Evolutionary conservation across 2,113 vertebrate genomes (phyloP), one percentile per base, ranked within the genome.

Genomic region (Cercopithecus mona): DNA sequence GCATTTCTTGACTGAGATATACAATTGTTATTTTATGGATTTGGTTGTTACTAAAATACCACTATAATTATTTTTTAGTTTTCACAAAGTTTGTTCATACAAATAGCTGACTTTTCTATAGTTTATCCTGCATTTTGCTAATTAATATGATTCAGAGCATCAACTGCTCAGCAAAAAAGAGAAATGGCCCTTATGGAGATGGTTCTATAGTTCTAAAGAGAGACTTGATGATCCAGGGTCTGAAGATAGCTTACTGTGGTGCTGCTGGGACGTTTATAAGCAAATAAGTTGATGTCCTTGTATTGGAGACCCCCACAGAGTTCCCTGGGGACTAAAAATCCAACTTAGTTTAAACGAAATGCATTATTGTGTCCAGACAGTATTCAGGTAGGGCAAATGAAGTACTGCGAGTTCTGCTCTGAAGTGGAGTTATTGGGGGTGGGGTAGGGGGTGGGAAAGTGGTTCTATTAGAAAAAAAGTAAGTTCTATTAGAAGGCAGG

Each of bases 201-300:
- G 57, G 50, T 80, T 75, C n/a, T 92, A 0, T 92, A 76, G 64
- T 96, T 93, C 57, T 94, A 95, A 93, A 95, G 66, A 96, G 27
- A 76, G 50, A 18, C 45, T 93, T 92, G 84, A 96, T 91, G 87
- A 88, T 79, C 81, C 76, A 79, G 25, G 25, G 4, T 59, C 59
- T 97, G 72, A 93, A 84, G 78, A 85, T 95, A 92, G 85, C 64
- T 91, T 91, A 35, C 35, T 88, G 17, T 83, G 40, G 72, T 90
- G 27, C 61, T 92, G 25, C 84, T 79, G 61, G 61, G 45, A 84
- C 0, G 5, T 84, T 88, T 87, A 92, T 16, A 83, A 38, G 68
- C 84, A 83, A 88, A 7, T 50, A 86, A 93, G 30, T 86, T 87
- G 64, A 92, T 78, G 45, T 92, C 80, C 75, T 96, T 79, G 66